Conservation (phyloP, 2,113 vertebrate species). For the Chloroceryle aenea region DNA sequence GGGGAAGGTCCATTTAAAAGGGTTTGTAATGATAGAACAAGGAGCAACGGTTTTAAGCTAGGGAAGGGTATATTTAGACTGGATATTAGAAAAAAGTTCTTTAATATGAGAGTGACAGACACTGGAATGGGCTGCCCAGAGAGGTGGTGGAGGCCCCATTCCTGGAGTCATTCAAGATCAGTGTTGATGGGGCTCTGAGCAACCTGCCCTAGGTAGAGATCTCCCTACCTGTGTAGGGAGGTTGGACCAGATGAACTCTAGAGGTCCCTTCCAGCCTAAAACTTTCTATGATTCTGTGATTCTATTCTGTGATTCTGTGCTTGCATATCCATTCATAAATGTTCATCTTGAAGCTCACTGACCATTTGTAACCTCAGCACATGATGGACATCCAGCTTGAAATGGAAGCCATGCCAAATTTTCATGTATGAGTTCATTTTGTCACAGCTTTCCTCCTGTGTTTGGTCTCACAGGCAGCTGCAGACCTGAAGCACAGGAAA, state of each 20-base stretch:
- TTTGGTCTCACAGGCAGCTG: not conserved
- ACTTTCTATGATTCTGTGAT: not conserved
- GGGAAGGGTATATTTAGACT: no score
- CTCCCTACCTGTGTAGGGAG: no score
- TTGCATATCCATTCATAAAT: not conserved
- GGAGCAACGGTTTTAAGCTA: no score
- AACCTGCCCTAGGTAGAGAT: no score
- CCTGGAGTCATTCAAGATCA: no score
- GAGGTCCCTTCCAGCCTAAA: not conserved
- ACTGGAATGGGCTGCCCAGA: no score
- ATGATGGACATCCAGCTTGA: not conserved
- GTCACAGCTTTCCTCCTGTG: not conserved
- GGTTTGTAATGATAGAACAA: no score
- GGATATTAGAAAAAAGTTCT: no score
- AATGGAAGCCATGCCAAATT: not conserved
- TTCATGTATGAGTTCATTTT: not conserved
- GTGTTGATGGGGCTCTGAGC: no score
- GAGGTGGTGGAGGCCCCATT: no score
- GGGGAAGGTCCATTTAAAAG: no score
- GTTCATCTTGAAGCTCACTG: not conserved
- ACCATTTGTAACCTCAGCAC: not conserved
- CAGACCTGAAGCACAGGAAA: not conserved
- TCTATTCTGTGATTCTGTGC: not conserved
- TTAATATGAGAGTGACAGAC: no score
- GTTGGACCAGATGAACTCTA: not conserved